A percentile compares a stretch with the other conserved stretches of the same genome.
phyloP scores from a whole-genome alignment of 2,113 vertebrate species.

The Aythya baeri region DNA sequence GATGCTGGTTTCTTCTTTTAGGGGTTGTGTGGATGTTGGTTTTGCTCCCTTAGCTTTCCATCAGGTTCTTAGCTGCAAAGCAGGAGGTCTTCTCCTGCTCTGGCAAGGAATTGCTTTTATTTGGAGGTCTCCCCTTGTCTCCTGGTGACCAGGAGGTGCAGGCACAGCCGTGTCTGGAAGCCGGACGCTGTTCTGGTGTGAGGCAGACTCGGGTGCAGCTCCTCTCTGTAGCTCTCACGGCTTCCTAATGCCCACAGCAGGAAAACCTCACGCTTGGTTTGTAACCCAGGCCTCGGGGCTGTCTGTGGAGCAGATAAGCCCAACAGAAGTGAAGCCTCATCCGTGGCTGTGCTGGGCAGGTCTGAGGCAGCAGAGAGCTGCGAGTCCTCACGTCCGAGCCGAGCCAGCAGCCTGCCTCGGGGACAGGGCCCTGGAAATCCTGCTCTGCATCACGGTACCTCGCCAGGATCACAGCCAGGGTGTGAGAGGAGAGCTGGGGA shows the following conservation, averaged over 20 bases:
- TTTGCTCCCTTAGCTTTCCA: neutral
- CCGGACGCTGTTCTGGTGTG: neutral
- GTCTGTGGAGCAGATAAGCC: neutral
- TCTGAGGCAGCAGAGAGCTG: fast-evolving
- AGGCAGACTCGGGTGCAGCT: neutral
- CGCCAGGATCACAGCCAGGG: neutral
- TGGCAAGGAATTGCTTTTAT: neutral
- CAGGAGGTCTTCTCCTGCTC: neutral
- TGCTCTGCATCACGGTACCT: fast-evolving
- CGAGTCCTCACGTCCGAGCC: neutral
- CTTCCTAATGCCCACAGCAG: neutral
- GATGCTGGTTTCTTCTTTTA: neutral
- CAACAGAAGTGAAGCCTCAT: neutral
- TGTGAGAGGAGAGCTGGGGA: no score
- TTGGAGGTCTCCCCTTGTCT: neutral
- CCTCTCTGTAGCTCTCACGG: neutral
- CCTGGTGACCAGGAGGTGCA: fast-evolving
- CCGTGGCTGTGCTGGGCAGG: fast-evolving
- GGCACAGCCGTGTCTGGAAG: no score
- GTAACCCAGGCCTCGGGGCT: neutral
- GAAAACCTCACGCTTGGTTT: neutral
- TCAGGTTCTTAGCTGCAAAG: neutral
- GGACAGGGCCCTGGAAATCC: neutral
- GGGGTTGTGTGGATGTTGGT: neutral
- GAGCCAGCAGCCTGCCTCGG: neutral